Evolutionary conservation across 2,888 invertebrate genomes (phyloP), one percentile per base, ranked within the genome.

Genomic region (Luffia ferchaultella): DNA sequence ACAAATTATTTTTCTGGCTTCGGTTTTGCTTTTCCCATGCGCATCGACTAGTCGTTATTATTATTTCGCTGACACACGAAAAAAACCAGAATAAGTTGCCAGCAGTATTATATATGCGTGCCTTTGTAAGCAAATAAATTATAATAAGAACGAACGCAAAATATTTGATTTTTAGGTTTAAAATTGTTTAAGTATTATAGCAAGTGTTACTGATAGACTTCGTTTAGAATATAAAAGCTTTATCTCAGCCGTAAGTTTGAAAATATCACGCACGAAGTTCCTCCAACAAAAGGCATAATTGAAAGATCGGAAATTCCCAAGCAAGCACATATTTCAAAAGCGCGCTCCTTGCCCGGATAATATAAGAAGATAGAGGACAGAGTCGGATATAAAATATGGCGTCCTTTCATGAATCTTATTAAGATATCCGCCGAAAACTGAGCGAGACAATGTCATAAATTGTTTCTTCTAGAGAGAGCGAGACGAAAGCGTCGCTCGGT

Each of bases 391-490:
- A 90, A 90, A 90, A 90, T 90, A 90, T 90, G 89, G 89, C 88
- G 87, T 87, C 88, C 90, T 89, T 90, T 90, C 90, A 90, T 90
- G 90, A 90, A 90, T 90, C 90, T 90, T 90, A 90, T 90, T 90
- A 90, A 89, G 89, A 89, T 89, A 89, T 89, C 88, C 88, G 84
- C 79, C 84, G 75, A 86, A 86, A 86, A 86, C 74, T 54, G 80
- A 82, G 58, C 57, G 71, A 60, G 80, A 78, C 54, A 59, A 56
- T 62, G 62, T 62, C 60, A 70, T 62, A 54, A 45, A 18, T 54
- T 52, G 58, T 55, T 53, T 51, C 1, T 2, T 0, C 7, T 30
- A 19, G 62, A 30, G 54, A n/a, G 63, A 71, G 58, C 42, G 59
- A 60, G 70, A 70, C 58, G 56, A 56, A 57, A 20, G 53, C 58